A percentile compares a stretch with the other conserved stretches of the same genome.
Conservation (phyloP, 92 coral and sea anemone genomes). For the Actinostola sp. region DNA sequence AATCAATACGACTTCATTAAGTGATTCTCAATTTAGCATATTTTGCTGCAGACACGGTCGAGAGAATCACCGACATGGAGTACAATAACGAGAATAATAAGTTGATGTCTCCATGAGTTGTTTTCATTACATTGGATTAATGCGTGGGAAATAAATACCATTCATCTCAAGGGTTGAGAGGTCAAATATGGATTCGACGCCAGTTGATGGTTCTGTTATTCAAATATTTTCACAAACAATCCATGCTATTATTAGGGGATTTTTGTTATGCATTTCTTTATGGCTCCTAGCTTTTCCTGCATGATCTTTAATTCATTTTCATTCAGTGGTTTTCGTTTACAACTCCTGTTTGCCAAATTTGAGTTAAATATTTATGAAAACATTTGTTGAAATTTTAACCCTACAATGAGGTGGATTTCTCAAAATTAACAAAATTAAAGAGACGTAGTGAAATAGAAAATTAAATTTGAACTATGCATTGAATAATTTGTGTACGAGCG, state of each 20-base stretch:
- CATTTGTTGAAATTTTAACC: constrained; percentile 34
- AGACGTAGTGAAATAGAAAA: constrained; percentile 1
- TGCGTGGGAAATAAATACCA: constrained; percentile 43
- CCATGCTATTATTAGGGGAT: neutral
- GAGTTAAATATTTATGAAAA: constrained; percentile 36
- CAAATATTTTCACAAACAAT: too few relatives aligned
- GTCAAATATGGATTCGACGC: constrained; percentile 4
- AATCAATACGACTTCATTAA: neutral
- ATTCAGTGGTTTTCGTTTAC: constrained; percentile 14
- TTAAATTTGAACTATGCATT: neutral
- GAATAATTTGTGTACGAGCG: neutral
- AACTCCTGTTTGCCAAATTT: constrained; percentile 21
- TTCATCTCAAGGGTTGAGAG: constrained; percentile 10
- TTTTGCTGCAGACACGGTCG: constrained; percentile 1
- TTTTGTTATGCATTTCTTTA: constrained; percentile 9
- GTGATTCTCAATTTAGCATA: neutral
- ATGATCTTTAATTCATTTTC: constrained; percentile 23
- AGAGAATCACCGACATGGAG: neutral
- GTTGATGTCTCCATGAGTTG: constrained; percentile 24
- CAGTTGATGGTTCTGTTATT: too few relatives aligned
- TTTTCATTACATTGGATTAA: constrained; percentile 34
- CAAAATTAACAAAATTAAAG: neutral
- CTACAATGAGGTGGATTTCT: neutral
- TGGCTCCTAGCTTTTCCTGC: constrained; percentile 10
- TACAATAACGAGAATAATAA: constrained; percentile 19